Base-by-base conservation (phyloP, 2,113 vertebrate species). In the Platichthys stellatus region DNA sequence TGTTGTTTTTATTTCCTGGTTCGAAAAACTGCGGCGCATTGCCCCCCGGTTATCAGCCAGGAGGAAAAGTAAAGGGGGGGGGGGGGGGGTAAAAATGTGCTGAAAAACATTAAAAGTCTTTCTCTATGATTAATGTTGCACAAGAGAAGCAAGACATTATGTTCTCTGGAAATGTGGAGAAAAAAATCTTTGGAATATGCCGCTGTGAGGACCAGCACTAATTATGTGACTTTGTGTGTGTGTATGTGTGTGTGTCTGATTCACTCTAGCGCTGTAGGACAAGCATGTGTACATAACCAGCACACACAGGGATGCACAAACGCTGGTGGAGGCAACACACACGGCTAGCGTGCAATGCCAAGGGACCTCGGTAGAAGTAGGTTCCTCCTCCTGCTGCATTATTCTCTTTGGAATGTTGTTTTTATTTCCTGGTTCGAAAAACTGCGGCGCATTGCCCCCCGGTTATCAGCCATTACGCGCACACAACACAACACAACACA, bases 341-440 rank as follows among this genome's bases (percentile, higher is more conserved):
- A 79, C 4, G 47, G 69, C 66, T 15, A 59, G 78, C 3, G 14
- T 83, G 84, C 81, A 1, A 83, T 59, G 81, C 84, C 88, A 89
- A 82, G 89, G 84, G 91, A 92, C 81, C 75, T 77, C 21, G 43
- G 72, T 51, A 72, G 88, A 90, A 86, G 60, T 78, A 65, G 86
- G 86, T 81, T 80, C 90, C 87, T 89, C 90, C 90, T 88, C 82
- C 90, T 92, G 88, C 85, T 90, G 87, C 88, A 93, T 91, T 92
- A 91, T 93, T 93, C 92, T 91, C 90, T 91, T 91, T 93, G 88
- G 90, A 91, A 87, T 82, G 85, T 89, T 87, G 88, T 88, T 90
- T 90, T 92, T 88, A 91, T 92, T 92, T 90, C 85, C 88, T 90
- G 82, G 83, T 90, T 45, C 23, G 54, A 57, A 21, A 86, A 81